Evolutionary conservation across 2,888 invertebrate genomes (phyloP), one percentile per base, ranked within the genome.

Genomic region (Scaptomyza parva): DNA sequence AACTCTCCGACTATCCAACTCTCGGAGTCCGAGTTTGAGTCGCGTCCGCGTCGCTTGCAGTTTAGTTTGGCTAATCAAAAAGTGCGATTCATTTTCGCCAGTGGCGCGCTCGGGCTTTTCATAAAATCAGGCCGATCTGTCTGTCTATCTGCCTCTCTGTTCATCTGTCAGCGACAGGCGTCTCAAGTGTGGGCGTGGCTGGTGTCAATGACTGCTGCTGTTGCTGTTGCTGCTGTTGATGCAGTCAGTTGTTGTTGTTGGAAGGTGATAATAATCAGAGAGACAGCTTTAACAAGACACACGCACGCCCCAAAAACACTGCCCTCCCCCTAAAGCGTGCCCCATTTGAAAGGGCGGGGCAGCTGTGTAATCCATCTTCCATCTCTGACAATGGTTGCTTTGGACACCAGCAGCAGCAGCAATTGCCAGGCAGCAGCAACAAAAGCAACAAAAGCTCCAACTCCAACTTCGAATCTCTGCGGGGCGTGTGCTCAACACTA

Each of bases 251-350:
- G 0, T 8, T 26, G 26, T 17, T 2, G 59, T 22, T 45, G 52
- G 60, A 70, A 84, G 84, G 88, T 84, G 84, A 84, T 84, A 84
- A 84, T 84, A 84, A 84, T 84, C 84, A 83, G 84, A 74, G 71
- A 73, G 84, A 71, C 88, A 75, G 70, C 83, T 88, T 74, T 74
- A 86, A 86, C 86, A 88, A 86, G 80, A 70, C 72, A 81, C 64
- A 84, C 59, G 58, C 60, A 69, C 72, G 64, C 70, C 71, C 40
- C 20, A 39, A 20, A n/a, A 1, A 14, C 24, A 24, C 24, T 3
- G 1, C 22, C 28, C 39, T 3, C 9, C n/a, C 33, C 60, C 35
- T 12, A 2, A 11, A 20, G 17, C 55, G n/a, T 14, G 2, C 18
- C n/a, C 22, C 41, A 57, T 22, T 30, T 26, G 17, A 24, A n/a